Base-by-base conservation (phyloP, 2,113 vertebrate genomes). In the Aramus guarauna region DNA sequence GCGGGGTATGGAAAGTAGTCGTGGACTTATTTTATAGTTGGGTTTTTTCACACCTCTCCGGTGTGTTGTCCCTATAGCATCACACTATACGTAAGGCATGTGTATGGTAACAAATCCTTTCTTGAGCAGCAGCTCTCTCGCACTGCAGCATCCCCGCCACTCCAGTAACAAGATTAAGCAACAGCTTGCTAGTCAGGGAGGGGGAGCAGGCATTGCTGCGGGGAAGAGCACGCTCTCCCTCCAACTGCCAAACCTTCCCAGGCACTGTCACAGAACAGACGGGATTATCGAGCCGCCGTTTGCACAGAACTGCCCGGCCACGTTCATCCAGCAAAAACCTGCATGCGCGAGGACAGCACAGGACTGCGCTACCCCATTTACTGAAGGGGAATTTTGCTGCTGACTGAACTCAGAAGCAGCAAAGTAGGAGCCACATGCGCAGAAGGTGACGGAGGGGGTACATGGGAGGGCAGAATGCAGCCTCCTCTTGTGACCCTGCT, bases 401-500 rank as follows among this genome's bases (percentile, higher is more conserved):
- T 15, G 53, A 56, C 9, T 37, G 36, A 90, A 56, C 27, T 55
- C 6, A 1, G 37, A 93, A 77, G 59, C 20, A 62, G 55, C 11
- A 27, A 93, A 91, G n/a, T 8, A 18, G 36, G 64, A 71, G 34
- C 39, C 1, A n/a, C 0, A 1, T 39, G 37, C 2, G 1, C 53
- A 43, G 78, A 56, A 21, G 71, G 75, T 9, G 30, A 88, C 78
- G 71, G 55, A 94, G 23, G 45, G 59, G 13, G 7, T 32, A 39
- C 0, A 0, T 5, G 0, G 0, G 52, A 64, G 39, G 21, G 11
- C 18, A 16, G 41, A 85, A 48, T 1, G 3, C 34, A 84, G n/a
- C 53, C 14, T 60, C 30, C 45, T 63, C 2, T 0, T 18, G n/a
- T 1, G 3, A 7, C 48, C 2, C 0, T 24, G 22, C 48, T 34